Evolutionary conservation across 2,797 vertebrate genomes (phyloP).

Genomic region (Phrynocephalus vlangalii): DNA sequence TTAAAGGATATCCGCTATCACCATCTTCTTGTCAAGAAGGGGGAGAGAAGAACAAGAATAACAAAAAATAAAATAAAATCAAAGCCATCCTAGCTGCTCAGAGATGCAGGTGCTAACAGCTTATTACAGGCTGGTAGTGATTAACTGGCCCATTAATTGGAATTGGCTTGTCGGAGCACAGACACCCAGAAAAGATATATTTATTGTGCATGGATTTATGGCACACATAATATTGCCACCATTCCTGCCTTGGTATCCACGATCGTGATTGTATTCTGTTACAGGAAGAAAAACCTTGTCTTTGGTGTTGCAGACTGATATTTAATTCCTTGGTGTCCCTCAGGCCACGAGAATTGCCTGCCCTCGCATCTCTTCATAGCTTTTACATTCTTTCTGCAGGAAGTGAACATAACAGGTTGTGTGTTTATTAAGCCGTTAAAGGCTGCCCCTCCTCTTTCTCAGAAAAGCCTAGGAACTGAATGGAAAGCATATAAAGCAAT

Average conservation of each 20-base stretch:
- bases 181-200: conserved; percentile 55
- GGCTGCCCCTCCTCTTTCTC: neutral
- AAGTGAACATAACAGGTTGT: neutral
- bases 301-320: neutral
- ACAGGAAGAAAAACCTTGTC: neutral
- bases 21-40: conserved; percentile 64
- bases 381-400: conserved; percentile 4
- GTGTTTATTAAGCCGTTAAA: neutral
- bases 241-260: neutral
- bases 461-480: conserved; percentile 7
- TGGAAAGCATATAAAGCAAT: rapidly evolving
- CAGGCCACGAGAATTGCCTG: rapidly evolving
- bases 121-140: conserved; percentile 59
- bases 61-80: conserved; percentile 54
- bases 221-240: neutral
- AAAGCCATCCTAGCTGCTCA: conserved; percentile 63
- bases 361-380: neutral
- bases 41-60: conserved; percentile 24
- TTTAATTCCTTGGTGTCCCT: rapidly evolving
- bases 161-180: conserved; percentile 54
- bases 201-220: conserved; percentile 31
- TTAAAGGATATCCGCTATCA: conserved; percentile 77
- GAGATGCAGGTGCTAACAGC: conserved; percentile 74
- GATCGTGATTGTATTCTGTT: neutral
- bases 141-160: conserved; percentile 67